Evolutionary conservation across 2,113 vertebrate species (phyloP).

Genomic region (Calidris pugnax): DNA sequence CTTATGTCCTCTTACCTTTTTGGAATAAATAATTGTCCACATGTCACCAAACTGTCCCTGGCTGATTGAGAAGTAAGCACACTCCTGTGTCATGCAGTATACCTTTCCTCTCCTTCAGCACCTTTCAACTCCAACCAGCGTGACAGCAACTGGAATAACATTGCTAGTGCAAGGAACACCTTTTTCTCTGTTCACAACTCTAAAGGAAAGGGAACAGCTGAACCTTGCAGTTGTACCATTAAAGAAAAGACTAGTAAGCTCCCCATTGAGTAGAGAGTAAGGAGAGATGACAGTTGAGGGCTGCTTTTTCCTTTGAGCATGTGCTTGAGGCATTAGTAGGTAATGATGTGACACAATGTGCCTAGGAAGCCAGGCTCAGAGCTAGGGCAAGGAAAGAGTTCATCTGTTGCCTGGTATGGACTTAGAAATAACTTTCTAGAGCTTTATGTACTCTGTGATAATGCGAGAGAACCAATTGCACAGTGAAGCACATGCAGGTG

Average conservation of each 20-base stretch:
- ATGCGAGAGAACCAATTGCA: background rate
- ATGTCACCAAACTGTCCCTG: background rate
- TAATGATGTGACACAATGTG: background rate
- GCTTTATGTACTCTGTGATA: background rate
- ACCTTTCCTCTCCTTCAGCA: background rate
- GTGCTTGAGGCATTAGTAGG: background rate
- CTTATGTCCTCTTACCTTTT: background rate
- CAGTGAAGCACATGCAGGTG: background rate
- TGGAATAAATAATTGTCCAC: background rate
- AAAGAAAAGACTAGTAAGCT: background rate
- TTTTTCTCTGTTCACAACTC: background rate
- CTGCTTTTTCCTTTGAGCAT: background rate
- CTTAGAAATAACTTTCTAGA: background rate
- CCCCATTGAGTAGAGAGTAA: background rate
- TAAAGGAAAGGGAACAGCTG: background rate
- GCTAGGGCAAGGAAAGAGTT: background rate
- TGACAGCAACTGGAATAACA: background rate
- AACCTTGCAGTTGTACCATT: background rate
- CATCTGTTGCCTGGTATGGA: background rate
- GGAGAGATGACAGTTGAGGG: background rate
- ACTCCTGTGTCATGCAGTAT: background rate
- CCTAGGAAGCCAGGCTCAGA: rapidly evolving
- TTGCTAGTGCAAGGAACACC: background rate
- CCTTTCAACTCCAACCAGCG: background rate
- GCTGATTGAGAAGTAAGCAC: background rate